phyloP scores from a whole-genome alignment of 2,113 vertebrate species.

The Galbula dea region DNA sequence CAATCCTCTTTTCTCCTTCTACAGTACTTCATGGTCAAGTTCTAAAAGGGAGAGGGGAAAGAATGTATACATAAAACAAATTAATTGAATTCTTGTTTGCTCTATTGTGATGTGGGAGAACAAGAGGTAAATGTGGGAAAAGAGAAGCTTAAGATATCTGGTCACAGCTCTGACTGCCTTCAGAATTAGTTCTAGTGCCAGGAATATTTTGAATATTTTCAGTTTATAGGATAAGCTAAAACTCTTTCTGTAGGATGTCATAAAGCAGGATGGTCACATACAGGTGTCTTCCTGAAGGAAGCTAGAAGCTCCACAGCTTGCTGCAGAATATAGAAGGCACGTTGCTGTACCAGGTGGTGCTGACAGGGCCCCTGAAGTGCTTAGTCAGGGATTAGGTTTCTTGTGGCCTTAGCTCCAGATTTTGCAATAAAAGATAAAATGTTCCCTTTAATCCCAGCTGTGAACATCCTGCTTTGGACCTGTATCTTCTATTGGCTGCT shows the following conservation, averaged over 20 bases:
- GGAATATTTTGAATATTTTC: background rate
- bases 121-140: background rate
- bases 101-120: background rate
- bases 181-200: background rate
- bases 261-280: background rate
- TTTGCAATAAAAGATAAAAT: slow-evolving; percentile 7
- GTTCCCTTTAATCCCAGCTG: background rate
- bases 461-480: background rate
- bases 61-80: background rate
- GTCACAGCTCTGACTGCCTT: background rate
- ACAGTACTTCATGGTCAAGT: background rate
- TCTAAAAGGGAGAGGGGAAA: background rate
- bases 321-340: background rate
- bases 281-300: background rate
- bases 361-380: background rate
- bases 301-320: background rate
- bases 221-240: background rate
- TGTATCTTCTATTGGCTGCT: background rate
- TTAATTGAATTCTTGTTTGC: background rate
- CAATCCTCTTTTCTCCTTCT: background rate
- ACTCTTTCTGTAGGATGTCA: background rate
- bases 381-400: background rate
- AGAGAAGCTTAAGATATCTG: background rate
- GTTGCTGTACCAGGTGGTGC: background rate
- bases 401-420: background rate